Conservation (phyloP, 1,140 invertebrate species). For the Atopsyche davidsoni region DNA sequence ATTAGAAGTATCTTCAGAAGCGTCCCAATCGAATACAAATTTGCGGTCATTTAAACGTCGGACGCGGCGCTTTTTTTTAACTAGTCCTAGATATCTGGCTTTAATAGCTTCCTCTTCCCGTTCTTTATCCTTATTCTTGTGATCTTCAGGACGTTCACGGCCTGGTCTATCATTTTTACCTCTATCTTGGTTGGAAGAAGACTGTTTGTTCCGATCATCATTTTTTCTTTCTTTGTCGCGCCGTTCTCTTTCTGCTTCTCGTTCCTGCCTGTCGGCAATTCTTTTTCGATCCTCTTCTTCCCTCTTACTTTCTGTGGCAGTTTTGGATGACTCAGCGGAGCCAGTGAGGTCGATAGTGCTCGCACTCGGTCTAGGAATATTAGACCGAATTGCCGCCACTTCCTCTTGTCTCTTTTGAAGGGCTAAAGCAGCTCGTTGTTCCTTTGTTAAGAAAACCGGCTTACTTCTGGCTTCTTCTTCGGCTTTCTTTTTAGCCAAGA, state of each 20-base stretch:
- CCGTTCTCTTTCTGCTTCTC: conserved; percentile 38
- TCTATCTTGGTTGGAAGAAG: conserved; percentile 36
- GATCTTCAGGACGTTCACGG: conserved; percentile 41
- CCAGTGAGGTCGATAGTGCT: conserved; percentile 45
- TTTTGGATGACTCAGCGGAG: conserved; percentile 34
- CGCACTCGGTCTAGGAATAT: conserved; percentile 38
- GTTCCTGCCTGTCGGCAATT: conserved; percentile 19
- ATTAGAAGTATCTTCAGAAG: conserved; percentile 93
- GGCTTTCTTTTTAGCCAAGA: conserved; percentile 92
- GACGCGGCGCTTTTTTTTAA: conserved; percentile 90
- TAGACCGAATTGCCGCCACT: conserved; percentile 59
- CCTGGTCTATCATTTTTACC: conserved; percentile 12
- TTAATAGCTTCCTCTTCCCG: conserved; percentile 89
- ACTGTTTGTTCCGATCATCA: conserved; percentile 39
- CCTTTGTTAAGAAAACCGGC: conserved; percentile 96
- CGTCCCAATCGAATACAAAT: conserved; percentile 99
- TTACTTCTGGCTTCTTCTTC: conserved; percentile 90
- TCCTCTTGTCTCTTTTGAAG: conserved; percentile 83
- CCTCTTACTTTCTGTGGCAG: conserved; percentile 37
- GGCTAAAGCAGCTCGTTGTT: conserved; percentile 86
- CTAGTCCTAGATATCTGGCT: conserved; percentile 89
- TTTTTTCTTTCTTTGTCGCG: conserved; percentile 36
- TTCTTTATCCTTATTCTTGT: conserved; percentile 82
- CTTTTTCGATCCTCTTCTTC: conserved; percentile 33
- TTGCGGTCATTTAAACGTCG: conserved; percentile 94